phyloP scores from a whole-genome alignment of 2,888 invertebrate species.

The Harpagoxenus sublaevis region DNA sequence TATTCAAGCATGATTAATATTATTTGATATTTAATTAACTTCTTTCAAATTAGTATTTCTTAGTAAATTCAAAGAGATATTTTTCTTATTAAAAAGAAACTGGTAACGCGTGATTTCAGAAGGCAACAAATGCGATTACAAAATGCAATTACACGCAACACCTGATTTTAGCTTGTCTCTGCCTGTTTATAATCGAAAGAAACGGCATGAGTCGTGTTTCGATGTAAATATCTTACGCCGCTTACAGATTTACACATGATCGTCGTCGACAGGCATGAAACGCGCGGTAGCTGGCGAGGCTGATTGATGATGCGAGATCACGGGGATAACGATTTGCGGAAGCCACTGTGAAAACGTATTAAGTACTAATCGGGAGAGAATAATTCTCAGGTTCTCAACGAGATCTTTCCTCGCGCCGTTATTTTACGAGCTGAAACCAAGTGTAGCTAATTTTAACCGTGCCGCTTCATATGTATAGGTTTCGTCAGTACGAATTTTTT shows the following conservation, averaged over 20 bases:
- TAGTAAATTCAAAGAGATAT: neutral
- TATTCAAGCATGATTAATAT: neutral
- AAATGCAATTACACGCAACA: constrained; percentile 17
- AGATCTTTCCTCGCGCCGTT: constrained; percentile 27
- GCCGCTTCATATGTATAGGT: neutral
- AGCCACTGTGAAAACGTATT: constrained; percentile 69
- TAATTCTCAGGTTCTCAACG: constrained; percentile 62
- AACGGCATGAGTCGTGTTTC: constrained; percentile 2
- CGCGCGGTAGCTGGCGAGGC: constrained; percentile 71
- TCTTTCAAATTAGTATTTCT: neutral
- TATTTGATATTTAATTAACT: neutral
- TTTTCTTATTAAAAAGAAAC: constrained; percentile 18
- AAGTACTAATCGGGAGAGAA: constrained; percentile 54
- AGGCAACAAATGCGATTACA: constrained; percentile 16
- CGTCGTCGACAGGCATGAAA: constrained; percentile 76
- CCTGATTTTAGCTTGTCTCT: constrained; percentile 18
- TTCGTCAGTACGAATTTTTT: constrained; percentile 15
- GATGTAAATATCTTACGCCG: constrained; percentile 59
- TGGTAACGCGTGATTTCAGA: constrained; percentile 15
- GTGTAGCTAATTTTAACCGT: constrained; percentile 17
- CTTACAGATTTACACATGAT: constrained; percentile 61
- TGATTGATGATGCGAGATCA: constrained; percentile 77
- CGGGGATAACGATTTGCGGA: constrained; percentile 72
- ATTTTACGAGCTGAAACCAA: constrained; percentile 56
- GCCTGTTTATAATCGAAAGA: constrained; percentile 52